Conservation (phyloP, 1,140 invertebrate species). For the Heliconius congener region DNA sequence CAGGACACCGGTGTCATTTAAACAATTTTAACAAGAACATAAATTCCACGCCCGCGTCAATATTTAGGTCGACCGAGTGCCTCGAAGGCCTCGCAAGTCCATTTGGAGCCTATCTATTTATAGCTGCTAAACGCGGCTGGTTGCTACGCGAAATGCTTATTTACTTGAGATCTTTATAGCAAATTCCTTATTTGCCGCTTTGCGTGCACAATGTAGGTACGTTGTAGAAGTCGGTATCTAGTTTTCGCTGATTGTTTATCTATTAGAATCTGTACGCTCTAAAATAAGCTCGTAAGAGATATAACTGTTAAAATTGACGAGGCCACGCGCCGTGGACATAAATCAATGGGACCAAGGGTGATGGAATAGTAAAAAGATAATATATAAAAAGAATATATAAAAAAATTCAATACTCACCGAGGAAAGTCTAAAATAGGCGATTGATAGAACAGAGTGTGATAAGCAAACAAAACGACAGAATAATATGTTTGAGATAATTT, state of each 20-base stretch:
- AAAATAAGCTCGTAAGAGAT: background rate
- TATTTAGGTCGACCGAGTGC: constrained; percentile 49
- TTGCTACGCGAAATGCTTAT: constrained; percentile 38
- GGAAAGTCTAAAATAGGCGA: too few relatives aligned
- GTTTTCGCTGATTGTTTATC: constrained; percentile 11
- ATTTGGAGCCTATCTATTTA: constrained; percentile 51
- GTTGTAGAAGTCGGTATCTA: constrained; percentile 2
- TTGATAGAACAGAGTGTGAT: too few relatives aligned
- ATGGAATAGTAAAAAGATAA: background rate
- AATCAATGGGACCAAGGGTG: background rate
- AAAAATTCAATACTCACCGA: too few relatives aligned
- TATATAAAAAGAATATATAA: too few relatives aligned
- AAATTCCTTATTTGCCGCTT: constrained; percentile 36
- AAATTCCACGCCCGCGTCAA: constrained; percentile 41
- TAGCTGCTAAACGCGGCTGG: constrained; percentile 39
- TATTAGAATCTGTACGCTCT: background rate
- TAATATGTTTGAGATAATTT: background rate
- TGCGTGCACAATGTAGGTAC: constrained; percentile 17
- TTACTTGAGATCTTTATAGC: constrained; percentile 41
- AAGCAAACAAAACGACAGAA: too few relatives aligned
- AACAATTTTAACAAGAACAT: constrained; percentile 41
- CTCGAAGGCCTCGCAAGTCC: constrained; percentile 46
- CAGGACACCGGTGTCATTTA: constrained; percentile 36
- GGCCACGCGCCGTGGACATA: background rate
- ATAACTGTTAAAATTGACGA: background rate